Conservation (phyloP, 2,113 vertebrate genomes). For the Dromiciops gliroides region DNA sequence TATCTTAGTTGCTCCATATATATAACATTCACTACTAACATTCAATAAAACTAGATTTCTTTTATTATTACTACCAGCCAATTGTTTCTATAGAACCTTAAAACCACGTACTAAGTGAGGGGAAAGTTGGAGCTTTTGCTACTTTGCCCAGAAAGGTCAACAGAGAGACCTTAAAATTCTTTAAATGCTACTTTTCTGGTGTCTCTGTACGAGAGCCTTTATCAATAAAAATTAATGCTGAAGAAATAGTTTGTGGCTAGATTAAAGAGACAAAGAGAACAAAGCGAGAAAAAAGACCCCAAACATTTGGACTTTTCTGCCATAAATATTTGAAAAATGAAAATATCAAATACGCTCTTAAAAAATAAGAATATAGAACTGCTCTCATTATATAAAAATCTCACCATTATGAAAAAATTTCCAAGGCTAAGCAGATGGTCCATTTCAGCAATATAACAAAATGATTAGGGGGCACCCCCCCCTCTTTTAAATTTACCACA, state of each 20-base stretch:
- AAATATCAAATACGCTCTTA: background rate
- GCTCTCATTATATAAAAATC: background rate
- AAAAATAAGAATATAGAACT: background rate
- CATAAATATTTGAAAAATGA: background rate
- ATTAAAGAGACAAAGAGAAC: too few species aligned
- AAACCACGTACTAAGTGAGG: background rate
- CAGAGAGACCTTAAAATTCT: background rate
- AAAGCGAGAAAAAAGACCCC: background rate
- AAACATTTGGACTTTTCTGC: background rate
- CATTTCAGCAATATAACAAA: conserved; percentile 8
- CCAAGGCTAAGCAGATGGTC: conserved; percentile 21
- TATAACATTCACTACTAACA: background rate
- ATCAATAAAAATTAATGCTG: background rate
- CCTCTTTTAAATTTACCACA: conserved; percentile 49
- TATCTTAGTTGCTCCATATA: background rate
- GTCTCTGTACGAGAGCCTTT: background rate
- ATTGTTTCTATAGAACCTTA: background rate
- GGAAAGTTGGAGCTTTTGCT: background rate
- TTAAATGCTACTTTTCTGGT: background rate
- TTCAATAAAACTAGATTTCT: background rate
- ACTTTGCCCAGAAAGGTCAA: background rate
- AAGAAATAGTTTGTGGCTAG: background rate
- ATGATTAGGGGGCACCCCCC: background rate
- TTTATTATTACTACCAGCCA: background rate
- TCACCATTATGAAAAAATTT: background rate